Conservation (phyloP, 1,140 invertebrate genomes). For the Tenebrio molitor region DNA sequence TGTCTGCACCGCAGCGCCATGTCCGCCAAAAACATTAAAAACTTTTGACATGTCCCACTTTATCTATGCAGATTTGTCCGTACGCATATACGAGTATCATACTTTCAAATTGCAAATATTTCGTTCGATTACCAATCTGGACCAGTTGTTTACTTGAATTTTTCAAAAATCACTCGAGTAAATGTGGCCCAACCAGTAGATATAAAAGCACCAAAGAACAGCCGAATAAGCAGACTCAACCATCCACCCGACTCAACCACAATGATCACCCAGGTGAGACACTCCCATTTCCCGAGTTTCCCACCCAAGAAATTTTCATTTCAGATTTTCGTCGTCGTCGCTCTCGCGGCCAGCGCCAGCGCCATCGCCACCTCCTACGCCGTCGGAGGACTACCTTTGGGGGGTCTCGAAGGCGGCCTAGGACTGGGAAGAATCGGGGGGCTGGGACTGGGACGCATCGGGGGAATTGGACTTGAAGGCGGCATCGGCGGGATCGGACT, state of each 20-base stretch:
- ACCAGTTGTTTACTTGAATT: conserved; percentile 16
- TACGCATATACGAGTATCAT: background rate
- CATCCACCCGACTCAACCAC: conserved; percentile 10
- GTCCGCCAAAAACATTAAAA: background rate
- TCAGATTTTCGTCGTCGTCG: background rate
- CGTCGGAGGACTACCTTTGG: background rate
- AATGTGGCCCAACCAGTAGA: background rate
- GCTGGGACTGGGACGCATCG: background rate
- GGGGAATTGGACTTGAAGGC: conserved; percentile 20
- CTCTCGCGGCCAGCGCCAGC: conserved; percentile 2
- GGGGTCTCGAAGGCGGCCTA: background rate
- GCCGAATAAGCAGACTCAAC: conserved; percentile 7
- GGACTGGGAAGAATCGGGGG: background rate
- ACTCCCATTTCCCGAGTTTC: too few relatives aligned
- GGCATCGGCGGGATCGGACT: background rate
- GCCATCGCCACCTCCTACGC: conserved; percentile 34
- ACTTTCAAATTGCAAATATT: conserved; percentile 30
- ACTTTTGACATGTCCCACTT: conserved; percentile 1
- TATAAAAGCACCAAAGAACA: conserved; percentile 7
- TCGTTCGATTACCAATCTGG: background rate
- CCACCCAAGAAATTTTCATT: too few relatives aligned
- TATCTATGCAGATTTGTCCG: background rate
- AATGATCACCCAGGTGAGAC: conserved; percentile 32
- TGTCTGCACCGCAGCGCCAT: background rate
- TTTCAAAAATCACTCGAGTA: conserved; percentile 14